phyloP scores from a whole-genome alignment of 2,888 invertebrate genomes.

The Protonemura montana region DNA sequence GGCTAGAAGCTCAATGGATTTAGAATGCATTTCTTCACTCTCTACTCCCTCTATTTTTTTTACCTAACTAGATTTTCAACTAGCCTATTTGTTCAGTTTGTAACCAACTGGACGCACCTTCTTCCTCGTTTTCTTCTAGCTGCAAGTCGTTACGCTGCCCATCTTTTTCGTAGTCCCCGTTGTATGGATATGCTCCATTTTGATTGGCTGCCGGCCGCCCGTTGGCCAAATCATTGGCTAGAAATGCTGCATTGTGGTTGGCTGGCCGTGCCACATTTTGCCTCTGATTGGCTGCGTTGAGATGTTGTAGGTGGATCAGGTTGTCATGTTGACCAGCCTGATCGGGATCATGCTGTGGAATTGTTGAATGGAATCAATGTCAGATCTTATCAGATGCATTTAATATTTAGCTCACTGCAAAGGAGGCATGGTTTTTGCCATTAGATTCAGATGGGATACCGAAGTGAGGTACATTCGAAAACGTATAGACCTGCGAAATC shows the following conservation, averaged over 20 bases:
- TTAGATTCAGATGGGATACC: no score
- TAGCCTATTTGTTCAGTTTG: no score
- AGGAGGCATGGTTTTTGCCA: no score
- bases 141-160: constrained; percentile 53
- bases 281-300: neutral
- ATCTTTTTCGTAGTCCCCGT: constrained; percentile 53
- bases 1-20: no score
- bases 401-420: no score
- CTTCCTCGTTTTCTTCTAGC: constrained; percentile 59
- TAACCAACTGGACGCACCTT: constrained; percentile 56
- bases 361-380: neutral
- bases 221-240: constrained; percentile 49
- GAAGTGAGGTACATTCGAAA: no score
- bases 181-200: constrained; percentile 43
- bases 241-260: constrained; percentile 25
- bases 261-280: neutral
- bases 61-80: no score
- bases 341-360: neutral
- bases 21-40: no score
- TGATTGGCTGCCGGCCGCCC: constrained; percentile 53
- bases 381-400: no score
- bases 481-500: no score
- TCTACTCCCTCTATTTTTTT: no score
- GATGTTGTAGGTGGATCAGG: constrained; percentile 7
- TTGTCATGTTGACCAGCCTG: constrained; percentile 25